These are phyloP conservation scores for Platygyra sinensis DNA, from an alignment of 64 coral and sea anemone genomes.

Conservation along the genomic window DNA sequence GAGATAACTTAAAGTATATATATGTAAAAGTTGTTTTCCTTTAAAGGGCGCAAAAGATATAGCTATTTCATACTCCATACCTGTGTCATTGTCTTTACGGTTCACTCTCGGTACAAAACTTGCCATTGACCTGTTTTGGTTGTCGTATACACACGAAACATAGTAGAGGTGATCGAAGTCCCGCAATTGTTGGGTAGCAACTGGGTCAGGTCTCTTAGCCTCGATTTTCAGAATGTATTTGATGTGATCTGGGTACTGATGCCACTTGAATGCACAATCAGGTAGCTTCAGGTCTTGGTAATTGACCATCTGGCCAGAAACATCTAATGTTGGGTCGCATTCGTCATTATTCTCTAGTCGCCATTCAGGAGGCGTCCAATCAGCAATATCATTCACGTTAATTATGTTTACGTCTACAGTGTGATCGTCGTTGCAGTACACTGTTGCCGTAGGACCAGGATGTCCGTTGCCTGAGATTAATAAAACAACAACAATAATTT, in stretches of 20 bases:
- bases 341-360: not conserved
- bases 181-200: not conserved
- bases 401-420: too few species aligned
- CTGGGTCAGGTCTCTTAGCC: not conserved
- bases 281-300: not conserved
- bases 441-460: too few species aligned
- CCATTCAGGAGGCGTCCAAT: too few species aligned
- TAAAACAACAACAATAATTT: too few species aligned
- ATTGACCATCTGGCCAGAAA: not conserved
- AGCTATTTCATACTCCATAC: not conserved
- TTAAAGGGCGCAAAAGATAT: too few species aligned
- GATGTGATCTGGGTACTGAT: not conserved
- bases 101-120: not conserved
- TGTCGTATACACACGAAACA: not conserved
- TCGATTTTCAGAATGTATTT: not conserved
- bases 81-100: not conserved
- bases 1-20: not conserved
- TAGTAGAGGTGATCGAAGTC: not conserved
- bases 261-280: not conserved
- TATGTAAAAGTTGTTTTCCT: not conserved
- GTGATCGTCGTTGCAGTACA: too few species aligned
- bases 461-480: too few species aligned
- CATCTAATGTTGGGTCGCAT: not conserved
- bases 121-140: not conserved
- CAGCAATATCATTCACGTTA: too few species aligned